phyloP scores from a whole-genome alignment of 2,797 vertebrate species.

The Pangasius sanitwongsei region DNA sequence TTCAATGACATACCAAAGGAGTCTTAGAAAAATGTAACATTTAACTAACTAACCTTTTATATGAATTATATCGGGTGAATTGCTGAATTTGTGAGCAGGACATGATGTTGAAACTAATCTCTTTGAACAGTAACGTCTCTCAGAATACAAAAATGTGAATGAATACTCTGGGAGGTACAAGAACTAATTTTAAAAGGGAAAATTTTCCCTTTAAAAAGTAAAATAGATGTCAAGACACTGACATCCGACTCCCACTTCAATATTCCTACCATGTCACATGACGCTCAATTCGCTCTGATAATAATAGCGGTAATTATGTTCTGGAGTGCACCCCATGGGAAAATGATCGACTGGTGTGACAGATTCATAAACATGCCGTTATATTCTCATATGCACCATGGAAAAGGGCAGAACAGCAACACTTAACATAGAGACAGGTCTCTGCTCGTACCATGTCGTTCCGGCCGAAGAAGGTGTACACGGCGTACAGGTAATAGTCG shows the following conservation, averaged over 20 bases:
- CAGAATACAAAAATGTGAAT: background rate
- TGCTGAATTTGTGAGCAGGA: background rate
- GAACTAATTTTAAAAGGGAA: background rate
- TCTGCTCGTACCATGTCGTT: constrained; percentile 87
- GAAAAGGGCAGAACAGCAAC: background rate
- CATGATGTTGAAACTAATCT: background rate
- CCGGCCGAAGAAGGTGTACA: constrained; percentile 96
- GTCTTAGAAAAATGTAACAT: background rate
- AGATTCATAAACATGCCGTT: constrained; percentile 35
- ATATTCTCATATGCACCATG: constrained; percentile 40
- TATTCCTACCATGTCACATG: constrained; percentile 3
- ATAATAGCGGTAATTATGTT: constrained; percentile 44
- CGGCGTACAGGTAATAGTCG: constrained; percentile 96
- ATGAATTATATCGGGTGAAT: background rate
- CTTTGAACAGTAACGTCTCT: background rate
- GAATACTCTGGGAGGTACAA: background rate
- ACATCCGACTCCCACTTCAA: background rate
- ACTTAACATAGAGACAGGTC: constrained; percentile 14
- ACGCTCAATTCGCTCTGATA: constrained; percentile 16
- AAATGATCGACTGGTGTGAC: constrained; percentile 1
- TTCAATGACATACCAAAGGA: background rate
- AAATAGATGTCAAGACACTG: background rate
- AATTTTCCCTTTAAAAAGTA: background rate
- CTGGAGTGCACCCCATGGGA: constrained; percentile 21
- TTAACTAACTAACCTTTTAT: background rate